Base-by-base conservation (phyloP, 2,888 invertebrate species). In the Machimus rusticus region DNA sequence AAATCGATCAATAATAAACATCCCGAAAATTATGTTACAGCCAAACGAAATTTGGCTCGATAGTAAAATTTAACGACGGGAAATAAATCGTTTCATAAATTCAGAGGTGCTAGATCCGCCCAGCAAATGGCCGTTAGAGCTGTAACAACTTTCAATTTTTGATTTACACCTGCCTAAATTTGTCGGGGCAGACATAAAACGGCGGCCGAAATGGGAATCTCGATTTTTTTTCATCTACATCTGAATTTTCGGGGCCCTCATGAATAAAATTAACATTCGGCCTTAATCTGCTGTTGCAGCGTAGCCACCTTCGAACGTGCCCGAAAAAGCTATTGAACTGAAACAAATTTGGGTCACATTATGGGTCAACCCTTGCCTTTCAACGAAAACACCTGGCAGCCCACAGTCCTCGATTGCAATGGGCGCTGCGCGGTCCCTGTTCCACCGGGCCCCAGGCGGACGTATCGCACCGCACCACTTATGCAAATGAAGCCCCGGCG, bases 301-400 rank as follows among this genome's bases (percentile, higher is more conserved):
- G 9, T 55, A 2, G 55, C 19, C 55, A 55, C 55, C 55, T 55
- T 66, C 66, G 66, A 57, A 19, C 9, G 8, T 28, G 66, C 9
- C 66, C 19, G 28, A 66, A 66, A 66, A 28, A 66, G 28, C 51
- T 19, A 57, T 82, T 66, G 57, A 82, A 82, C 51, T 57, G 82
- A 37, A 82, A 82, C 82, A 82, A 82, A 82, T 82, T 82, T 66
- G 82, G 82, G 57, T 66, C 82, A 82, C 57, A 82, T 66, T 66
- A 82, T 37, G 82, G 82, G 82, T 82, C 66, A 82, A 82, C 82
- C 82, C 82, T 82, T 82, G 1, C 82, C 82, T 82, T 82, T 34
- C 66, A 34, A 5, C 37, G 82, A 82, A 82, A 82, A 37, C 82
- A 82, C 82, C 82, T 82, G 82, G 82, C 82, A 57, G 82, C 57